A percentile compares a stretch with the other conserved stretches of the same genome.
Conservation (phyloP, 2,113 vertebrate genomes). For the Hirundichthys speculiger region DNA sequence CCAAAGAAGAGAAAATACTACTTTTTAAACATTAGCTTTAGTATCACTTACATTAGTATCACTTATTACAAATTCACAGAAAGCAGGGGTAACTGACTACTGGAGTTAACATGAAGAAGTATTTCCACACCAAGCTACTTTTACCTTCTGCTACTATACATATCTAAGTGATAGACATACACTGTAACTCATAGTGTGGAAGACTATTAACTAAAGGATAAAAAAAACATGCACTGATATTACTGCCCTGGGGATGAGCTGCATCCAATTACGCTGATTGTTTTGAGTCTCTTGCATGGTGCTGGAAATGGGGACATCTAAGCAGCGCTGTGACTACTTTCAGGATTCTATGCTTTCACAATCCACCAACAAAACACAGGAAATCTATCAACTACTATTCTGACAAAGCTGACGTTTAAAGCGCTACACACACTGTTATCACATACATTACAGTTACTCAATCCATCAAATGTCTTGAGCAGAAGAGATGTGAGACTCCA, state of each 20-base stretch:
- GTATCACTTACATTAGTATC: too few species aligned
- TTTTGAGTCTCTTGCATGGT: slow-evolving; percentile 55
- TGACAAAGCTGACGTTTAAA: slow-evolving; percentile 58
- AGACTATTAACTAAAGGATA: slow-evolving; percentile 64
- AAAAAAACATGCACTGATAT: slow-evolving; percentile 71
- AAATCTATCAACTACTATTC: slow-evolving; percentile 51
- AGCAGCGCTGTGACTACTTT: slow-evolving; percentile 32
- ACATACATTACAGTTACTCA: slow-evolving; percentile 74
- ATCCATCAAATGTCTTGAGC: slow-evolving; percentile 63
- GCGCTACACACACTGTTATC: slow-evolving; percentile 69
- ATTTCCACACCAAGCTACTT: slow-evolving; percentile 38
- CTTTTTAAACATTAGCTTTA: too few species aligned
- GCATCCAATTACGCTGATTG: slow-evolving; percentile 74
- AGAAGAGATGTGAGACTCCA: slow-evolving; percentile 59
- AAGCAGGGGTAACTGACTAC: not conserved
- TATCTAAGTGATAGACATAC: slow-evolving; percentile 49
- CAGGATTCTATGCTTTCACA: slow-evolving; percentile 40
- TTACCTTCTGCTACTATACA: slow-evolving; percentile 36
- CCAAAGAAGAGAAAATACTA: not conserved
- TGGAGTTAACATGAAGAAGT: slow-evolving; percentile 11
- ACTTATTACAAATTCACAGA: not conserved
- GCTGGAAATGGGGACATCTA: slow-evolving; percentile 27
- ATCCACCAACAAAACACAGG: slow-evolving; percentile 55
- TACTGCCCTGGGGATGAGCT: slow-evolving; percentile 64
- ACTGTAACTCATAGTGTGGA: slow-evolving; percentile 28